Percentiles rank a stretch among this genome's conserved stretches.
Conservation (phyloP, 2,797 vertebrate species). For the Dendrocincla tyrannina region DNA sequence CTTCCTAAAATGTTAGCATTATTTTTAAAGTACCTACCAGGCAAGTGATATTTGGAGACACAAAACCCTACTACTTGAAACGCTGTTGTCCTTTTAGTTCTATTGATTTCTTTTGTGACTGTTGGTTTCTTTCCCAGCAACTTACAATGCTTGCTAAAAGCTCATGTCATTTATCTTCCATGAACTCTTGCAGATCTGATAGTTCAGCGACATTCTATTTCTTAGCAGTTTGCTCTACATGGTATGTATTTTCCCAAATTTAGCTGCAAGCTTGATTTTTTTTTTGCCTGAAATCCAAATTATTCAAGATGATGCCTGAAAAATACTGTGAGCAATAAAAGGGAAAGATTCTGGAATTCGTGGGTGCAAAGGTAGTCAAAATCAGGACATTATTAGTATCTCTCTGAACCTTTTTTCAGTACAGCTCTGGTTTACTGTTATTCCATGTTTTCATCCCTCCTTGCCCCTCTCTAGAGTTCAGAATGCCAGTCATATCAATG, state of each 20-base stretch:
- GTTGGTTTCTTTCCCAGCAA: conserved; percentile 1
- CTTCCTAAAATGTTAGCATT: neutral
- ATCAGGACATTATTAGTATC: neutral
- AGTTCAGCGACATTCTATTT: conserved; percentile 14
- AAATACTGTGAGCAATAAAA: neutral
- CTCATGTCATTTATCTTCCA: conserved; percentile 1
- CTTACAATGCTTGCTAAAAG: conserved; percentile 14
- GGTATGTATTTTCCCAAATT: neutral
- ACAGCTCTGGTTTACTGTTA: neutral
- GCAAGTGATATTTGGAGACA: neutral
- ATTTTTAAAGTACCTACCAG: neutral
- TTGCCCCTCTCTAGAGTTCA: neutral
- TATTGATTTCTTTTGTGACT: conserved; percentile 47
- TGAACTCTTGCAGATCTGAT: neutral
- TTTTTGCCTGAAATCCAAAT: neutral
- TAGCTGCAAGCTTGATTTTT: neutral
- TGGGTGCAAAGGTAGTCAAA: neutral
- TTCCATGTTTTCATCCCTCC: neutral
- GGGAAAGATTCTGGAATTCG: neutral
- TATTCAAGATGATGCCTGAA: neutral
- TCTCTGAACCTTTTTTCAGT: neutral
- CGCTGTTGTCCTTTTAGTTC: neutral
- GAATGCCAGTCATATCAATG: neutral
- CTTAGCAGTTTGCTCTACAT: neutral
- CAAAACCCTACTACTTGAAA: conserved; percentile 4